These are phyloP conservation scores for Eupsilia transversa DNA, from an alignment of 2,888 invertebrate species.

Conservation along the genomic window DNA sequence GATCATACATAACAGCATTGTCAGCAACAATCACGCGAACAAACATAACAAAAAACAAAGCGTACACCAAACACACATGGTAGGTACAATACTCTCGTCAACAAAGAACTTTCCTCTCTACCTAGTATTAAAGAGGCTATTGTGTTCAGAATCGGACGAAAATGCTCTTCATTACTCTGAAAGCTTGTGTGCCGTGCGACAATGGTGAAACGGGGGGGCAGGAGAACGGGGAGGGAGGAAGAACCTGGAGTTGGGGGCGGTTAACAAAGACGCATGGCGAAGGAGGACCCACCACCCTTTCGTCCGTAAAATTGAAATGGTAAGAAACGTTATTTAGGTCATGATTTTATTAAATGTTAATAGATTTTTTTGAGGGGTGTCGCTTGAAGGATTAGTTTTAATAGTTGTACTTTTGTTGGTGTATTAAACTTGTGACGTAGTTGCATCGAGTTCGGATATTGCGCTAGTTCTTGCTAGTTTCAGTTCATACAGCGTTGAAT, in stretches of 20 bases:
- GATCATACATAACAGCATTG: slow-evolving; percentile 76
- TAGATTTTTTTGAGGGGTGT: slow-evolving; percentile 78
- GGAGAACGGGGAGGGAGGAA: slow-evolving; percentile 53
- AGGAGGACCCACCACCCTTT: slow-evolving; percentile 87
- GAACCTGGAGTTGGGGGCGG: slow-evolving; percentile 68
- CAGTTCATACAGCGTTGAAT: slow-evolving; percentile 3
- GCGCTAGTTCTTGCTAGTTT: slow-evolving; percentile 43
- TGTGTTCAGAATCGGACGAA: slow-evolving; percentile 90
- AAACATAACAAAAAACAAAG: slow-evolving; percentile 81
- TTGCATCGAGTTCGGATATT: slow-evolving; percentile 37
- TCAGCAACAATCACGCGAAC: slow-evolving; percentile 85
- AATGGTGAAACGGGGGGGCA: slow-evolving; percentile 82
- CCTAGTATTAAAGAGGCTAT: slow-evolving; percentile 89
- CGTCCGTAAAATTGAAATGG: slow-evolving; percentile 90
- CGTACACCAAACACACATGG: slow-evolving; percentile 85
- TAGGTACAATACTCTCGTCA: slow-evolving; percentile 83
- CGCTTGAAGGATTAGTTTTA: slow-evolving; percentile 53
- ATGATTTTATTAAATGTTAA: slow-evolving; percentile 90
- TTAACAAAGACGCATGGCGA: slow-evolving; percentile 86
- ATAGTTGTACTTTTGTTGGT: slow-evolving; percentile 48
- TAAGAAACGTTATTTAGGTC: slow-evolving; percentile 90
- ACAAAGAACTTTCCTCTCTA: slow-evolving; percentile 89
- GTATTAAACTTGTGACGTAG: slow-evolving; percentile 9
- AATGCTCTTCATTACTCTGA: slow-evolving; percentile 91
- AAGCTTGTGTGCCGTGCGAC: slow-evolving; percentile 90